Evolutionary conservation across 2,113 vertebrate genomes (phyloP).

Genomic region (Sturnira hondurensis): DNA sequence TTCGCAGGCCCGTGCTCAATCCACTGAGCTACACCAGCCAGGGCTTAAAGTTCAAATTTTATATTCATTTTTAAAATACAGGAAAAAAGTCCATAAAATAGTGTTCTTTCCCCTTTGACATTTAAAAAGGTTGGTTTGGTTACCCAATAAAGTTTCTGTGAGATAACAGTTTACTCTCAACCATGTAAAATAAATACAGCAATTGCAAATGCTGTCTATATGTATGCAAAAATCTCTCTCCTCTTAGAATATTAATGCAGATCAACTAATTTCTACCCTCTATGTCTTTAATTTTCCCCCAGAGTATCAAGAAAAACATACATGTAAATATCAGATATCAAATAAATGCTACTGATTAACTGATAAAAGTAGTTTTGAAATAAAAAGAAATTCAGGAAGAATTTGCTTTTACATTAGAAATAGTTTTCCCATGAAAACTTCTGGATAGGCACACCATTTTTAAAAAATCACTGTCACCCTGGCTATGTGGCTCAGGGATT

Average conservation of each 20-base stretch:
- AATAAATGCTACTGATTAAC: neutral
- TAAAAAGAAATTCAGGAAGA: neutral
- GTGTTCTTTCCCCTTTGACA: neutral
- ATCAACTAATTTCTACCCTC: neutral
- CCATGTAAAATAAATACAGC: neutral
- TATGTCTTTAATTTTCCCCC: neutral
- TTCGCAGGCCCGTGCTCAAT: no score
- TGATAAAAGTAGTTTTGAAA: neutral
- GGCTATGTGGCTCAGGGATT: no score
- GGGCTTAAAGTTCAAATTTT: neutral
- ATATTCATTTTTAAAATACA: neutral
- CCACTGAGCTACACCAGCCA: no score
- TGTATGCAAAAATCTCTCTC: neutral
- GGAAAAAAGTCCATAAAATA: neutral
- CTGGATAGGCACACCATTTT: neutral
- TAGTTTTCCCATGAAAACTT: neutral
- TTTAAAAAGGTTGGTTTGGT: neutral
- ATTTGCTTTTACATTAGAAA: neutral
- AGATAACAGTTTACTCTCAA: neutral
- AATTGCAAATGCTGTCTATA: neutral
- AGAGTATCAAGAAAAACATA: neutral
- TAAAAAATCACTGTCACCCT: neutral
- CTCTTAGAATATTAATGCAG: neutral
- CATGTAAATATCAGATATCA: neutral
- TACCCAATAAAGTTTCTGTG: neutral